Base-by-base conservation (phyloP, 2,113 vertebrate species). In the Tautogolabrus adspersus region DNA sequence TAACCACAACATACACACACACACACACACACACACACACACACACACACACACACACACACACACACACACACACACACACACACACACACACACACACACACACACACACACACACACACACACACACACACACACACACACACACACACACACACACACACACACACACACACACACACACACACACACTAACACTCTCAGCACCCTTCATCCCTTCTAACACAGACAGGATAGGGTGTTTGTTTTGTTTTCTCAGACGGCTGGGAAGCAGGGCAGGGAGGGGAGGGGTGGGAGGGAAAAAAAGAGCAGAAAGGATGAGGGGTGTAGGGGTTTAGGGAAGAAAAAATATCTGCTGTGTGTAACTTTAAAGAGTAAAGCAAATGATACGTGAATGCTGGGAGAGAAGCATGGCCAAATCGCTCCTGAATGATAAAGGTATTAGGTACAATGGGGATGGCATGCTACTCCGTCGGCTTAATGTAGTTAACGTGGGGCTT, bases 211-310 rank as follows among this genome's bases (percentile, higher is more conserved):
- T 58, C 51, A 34, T 60, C 59, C 66, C 51, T 77, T 59, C 79
- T 77, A 66, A 57, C 72, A 44, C 60, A 69, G 88, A 90, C 88
- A 93, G 89, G 91, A 91, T 80, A 82, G 79, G 76, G 68, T 90
- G 81, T 93, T 93, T 89, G 88, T 93, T 91, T 93, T 93, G 83
- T 92, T 91, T 92, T 88, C 83, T 83, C 82, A 88, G 87, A 89
- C 77, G 42, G 65, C 55, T 40, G 73, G 71, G 60, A 80, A 77
- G 57, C 54, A 56, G 62, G 72, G 63, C 69, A 77, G 63, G 54
- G 69, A 34, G 37, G 73, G 72, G 65, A 19, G 42, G 67, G 80
- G 66, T 40, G 71, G 65, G 74, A 83, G 71, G 30, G 30, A 6
- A 6, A 82, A 70, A 71, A 81, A 77, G 70, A 76, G 70, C 73